A percentile compares a stretch with the other conserved stretches of the same genome.
Evolutionary conservation across 2,113 vertebrate species (phyloP).

Genomic region (Lophochroa leadbeateri): DNA sequence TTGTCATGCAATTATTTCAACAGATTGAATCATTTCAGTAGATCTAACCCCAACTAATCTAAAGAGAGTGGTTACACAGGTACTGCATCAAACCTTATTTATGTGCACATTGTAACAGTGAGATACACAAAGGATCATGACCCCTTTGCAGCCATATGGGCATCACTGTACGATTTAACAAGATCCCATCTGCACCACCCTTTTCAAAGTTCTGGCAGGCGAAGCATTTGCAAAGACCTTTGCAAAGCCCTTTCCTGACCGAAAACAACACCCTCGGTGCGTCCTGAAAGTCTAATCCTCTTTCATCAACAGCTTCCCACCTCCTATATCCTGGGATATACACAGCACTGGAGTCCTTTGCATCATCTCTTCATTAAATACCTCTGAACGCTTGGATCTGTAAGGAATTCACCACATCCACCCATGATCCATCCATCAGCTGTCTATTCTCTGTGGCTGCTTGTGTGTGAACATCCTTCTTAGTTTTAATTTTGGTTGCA

Average conservation of each 20-base stretch:
- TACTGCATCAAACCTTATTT: not conserved
- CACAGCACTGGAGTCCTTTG: not conserved
- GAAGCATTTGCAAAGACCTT: not conserved
- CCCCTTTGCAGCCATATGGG: not conserved
- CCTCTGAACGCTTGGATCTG: not conserved
- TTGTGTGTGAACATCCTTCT: not conserved
- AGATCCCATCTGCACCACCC: not conserved
- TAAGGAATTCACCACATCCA: not conserved
- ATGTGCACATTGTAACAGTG: not conserved
- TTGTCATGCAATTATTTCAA: not conserved
- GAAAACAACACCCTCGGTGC: not conserved
- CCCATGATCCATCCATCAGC: not conserved
- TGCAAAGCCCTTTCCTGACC: not conserved
- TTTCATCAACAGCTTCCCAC: not conserved
- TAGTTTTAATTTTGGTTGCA: not conserved
- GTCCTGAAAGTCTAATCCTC: not conserved
- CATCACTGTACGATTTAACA: fast-evolving
- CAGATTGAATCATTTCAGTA: not conserved
- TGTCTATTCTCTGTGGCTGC: not conserved
- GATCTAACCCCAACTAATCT: not conserved
- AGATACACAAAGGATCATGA: not conserved
- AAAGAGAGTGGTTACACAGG: not conserved
- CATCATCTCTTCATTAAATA: not conserved
- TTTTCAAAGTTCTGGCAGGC: not conserved
- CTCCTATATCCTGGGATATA: not conserved